These are phyloP conservation scores for Whitmania pigra DNA, from an alignment of 1,140 invertebrate species.

Conservation along the genomic window DNA sequence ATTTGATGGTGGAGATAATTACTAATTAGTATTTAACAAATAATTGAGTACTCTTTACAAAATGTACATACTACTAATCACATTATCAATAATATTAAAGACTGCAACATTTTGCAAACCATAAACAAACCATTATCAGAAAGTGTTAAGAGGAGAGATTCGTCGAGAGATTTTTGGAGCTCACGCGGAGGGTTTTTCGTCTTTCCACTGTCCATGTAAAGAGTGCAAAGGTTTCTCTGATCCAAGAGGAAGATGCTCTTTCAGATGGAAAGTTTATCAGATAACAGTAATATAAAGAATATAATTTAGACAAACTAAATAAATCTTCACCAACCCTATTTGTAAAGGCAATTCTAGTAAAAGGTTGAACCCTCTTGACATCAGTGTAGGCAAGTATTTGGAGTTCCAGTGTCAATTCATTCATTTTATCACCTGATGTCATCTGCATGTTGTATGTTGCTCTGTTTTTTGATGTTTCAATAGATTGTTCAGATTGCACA, in stretches of 20 bases:
- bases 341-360: too few species aligned
- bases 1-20: background rate
- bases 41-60: background rate
- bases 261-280: background rate
- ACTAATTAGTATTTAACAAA: background rate
- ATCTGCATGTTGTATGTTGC: too few species aligned
- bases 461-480: too few species aligned
- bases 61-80: background rate
- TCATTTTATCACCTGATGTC: too few species aligned
- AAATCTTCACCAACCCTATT: too few species aligned
- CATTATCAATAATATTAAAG: background rate
- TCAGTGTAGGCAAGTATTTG: too few species aligned
- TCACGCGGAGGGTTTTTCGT: slow-evolving; percentile 35
- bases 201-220: slow-evolving; percentile 40
- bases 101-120: background rate
- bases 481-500: too few species aligned
- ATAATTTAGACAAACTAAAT: too few species aligned
- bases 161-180: slow-evolving; percentile 31
- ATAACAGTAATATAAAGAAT: background rate
- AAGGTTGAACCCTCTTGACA: too few species aligned
- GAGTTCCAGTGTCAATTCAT: too few species aligned
- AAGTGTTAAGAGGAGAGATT: slow-evolving; percentile 28
- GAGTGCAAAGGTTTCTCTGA: slow-evolving; percentile 29
- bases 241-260: slow-evolving; percentile 25
- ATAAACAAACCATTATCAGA: slow-evolving; percentile 35